Conservation (phyloP, 2,888 invertebrate genomes). For the Selenia dentaria region DNA sequence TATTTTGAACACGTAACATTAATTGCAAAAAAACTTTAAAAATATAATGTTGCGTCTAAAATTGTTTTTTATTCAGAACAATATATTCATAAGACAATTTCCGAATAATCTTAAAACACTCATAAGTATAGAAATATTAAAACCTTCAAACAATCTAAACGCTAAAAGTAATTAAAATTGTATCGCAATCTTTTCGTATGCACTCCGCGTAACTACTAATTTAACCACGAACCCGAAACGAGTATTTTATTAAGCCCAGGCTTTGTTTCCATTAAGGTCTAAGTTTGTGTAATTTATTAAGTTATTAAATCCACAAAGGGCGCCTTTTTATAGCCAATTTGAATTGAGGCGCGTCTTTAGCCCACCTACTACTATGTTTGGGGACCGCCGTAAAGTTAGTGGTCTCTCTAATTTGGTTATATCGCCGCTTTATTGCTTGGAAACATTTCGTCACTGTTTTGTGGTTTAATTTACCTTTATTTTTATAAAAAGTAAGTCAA, state of each 20-base stretch:
- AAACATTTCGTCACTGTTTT: slow-evolving; percentile 35
- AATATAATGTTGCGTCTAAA: no score
- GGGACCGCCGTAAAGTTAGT: slow-evolving; percentile 35
- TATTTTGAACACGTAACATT: no score
- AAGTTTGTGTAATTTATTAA: slow-evolving; percentile 37
- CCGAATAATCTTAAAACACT: no score
- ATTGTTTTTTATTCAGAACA: no score
- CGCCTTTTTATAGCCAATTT: slow-evolving; percentile 39
- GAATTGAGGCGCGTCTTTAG: slow-evolving; percentile 33
- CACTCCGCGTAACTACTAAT: slow-evolving; percentile 1
- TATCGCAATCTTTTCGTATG: no score
- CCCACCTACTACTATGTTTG: slow-evolving; percentile 25
- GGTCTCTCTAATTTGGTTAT: slow-evolving; percentile 37
- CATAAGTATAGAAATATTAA: no score
- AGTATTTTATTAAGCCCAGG: slow-evolving; percentile 17
- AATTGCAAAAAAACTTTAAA: no score
- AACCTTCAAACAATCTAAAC: no score
- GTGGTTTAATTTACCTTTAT: slow-evolving; percentile 35
- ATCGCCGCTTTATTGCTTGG: slow-evolving; percentile 34
- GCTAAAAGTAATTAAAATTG: no score
- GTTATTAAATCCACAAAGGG: slow-evolving; percentile 36
- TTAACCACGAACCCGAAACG: slow-evolving; percentile 14
- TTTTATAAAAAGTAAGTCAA: slow-evolving; percentile 10
- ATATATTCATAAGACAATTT: no score
- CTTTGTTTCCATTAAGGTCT: slow-evolving; percentile 29